Percentiles rank a stretch among this genome's conserved stretches.
phyloP scores from a whole-genome alignment of 2,888 invertebrate species.

The Sphinx pinastri region DNA sequence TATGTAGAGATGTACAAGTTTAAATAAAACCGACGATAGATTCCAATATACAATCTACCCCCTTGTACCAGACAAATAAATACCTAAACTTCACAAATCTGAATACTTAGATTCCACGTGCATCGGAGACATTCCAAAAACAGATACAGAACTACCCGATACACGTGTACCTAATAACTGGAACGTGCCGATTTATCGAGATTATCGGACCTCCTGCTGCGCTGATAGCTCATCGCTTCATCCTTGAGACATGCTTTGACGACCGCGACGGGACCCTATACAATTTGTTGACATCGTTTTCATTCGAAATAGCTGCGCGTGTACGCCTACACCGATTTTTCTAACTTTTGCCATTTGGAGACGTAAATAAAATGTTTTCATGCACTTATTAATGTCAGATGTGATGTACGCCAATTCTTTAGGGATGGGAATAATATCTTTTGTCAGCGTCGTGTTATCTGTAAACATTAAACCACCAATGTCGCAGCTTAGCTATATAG shows the following conservation, averaged over 20 bases:
- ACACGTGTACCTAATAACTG: conserved; percentile 18
- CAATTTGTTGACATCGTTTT: conserved; percentile 23
- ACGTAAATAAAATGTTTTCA: background rate
- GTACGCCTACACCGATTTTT: conserved; percentile 47
- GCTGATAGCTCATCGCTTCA: conserved; percentile 39
- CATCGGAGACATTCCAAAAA: background rate
- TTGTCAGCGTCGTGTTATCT: too few species aligned
- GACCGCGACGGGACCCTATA: conserved; percentile 10
- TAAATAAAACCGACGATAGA: too few species aligned
- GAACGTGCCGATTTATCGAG: conserved; percentile 26
- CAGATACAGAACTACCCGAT: background rate
- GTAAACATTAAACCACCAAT: too few species aligned
- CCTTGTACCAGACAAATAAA: too few species aligned
- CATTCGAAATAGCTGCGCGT: conserved; percentile 38
- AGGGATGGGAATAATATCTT: too few species aligned
- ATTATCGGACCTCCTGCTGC: conserved; percentile 41
- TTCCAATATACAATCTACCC: too few species aligned
- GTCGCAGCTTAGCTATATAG: too few species aligned
- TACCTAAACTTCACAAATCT: background rate
- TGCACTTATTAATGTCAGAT: background rate
- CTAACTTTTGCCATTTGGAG: background rate
- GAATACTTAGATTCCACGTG: background rate
- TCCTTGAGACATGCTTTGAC: conserved; percentile 46
- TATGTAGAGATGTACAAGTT: too few species aligned
- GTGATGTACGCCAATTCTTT: background rate